Evolutionary conservation across 2,113 vertebrate species (phyloP).

Genomic region (Vulpes vulpes): DNA sequence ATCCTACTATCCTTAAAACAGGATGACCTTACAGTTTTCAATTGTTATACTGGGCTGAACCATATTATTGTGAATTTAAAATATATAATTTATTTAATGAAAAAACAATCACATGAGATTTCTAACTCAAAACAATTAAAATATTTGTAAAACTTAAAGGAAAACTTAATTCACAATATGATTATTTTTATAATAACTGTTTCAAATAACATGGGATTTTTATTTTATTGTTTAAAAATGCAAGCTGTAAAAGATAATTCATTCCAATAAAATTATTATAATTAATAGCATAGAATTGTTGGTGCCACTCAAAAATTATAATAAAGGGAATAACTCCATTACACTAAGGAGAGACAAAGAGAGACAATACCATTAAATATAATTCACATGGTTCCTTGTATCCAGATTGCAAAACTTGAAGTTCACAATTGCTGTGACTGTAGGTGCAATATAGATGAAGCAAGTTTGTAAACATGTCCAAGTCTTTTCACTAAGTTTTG

Average conservation of each 20-base stretch:
- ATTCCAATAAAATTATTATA: neutral
- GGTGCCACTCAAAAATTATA: constrained; percentile 46
- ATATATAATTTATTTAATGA: neutral
- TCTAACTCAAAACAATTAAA: constrained; percentile 51
- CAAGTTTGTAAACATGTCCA: neutral
- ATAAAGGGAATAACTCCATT: neutral
- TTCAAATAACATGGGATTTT: constrained; percentile 26
- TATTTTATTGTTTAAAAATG: constrained; percentile 47
- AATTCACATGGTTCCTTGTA: neutral
- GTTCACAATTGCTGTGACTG: neutral
- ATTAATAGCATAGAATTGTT: constrained; percentile 3
- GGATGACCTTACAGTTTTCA: neutral
- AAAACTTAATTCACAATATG: neutral
- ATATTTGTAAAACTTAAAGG: constrained; percentile 27
- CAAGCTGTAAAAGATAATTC: constrained; percentile 1
- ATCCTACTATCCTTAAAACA: neutral
- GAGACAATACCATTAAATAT: neutral
- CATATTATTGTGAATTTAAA: constrained; percentile 19
- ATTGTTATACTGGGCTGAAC: neutral
- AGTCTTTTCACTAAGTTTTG: constrained; percentile 18
- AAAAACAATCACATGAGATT: constrained; percentile 55
- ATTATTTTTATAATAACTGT: constrained; percentile 18
- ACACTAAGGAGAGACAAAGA: neutral
- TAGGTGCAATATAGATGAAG: constrained; percentile 10
- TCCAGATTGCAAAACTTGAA: neutral